Evolutionary conservation across 37 sponge, comb jelly and placozoan genomes (phyloP).

Genomic region (Petrosia ficiformis): DNA sequence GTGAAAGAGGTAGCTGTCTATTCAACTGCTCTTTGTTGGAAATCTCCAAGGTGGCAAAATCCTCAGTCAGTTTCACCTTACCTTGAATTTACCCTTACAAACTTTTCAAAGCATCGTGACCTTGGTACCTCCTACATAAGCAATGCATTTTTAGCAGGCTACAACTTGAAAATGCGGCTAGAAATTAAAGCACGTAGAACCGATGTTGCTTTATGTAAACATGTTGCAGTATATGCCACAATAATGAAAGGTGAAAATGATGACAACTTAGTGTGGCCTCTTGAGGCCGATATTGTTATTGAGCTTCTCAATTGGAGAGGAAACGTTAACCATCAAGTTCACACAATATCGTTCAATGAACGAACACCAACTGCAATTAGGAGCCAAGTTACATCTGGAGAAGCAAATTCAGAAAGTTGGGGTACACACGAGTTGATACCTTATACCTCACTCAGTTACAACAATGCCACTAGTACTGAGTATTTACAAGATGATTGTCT

Average conservation of each 20-base stretch:
- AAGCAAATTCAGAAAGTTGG: background rate
- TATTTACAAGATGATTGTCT: slow-evolving; percentile 15
- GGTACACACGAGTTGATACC: background rate
- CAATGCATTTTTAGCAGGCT: background rate
- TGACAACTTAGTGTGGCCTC: slow-evolving; percentile 7
- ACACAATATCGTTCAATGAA: background rate
- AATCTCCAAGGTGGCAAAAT: background rate
- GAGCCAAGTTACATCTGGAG: background rate
- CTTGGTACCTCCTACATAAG: background rate
- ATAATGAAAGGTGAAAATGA: background rate
- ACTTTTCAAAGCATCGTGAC: background rate
- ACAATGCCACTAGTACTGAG: background rate
- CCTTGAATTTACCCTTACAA: background rate
- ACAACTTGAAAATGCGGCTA: background rate
- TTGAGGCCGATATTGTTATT: background rate
- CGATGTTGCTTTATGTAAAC: background rate
- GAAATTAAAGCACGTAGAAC: background rate
- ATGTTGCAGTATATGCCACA: background rate
- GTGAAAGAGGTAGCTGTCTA: background rate
- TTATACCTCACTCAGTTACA: background rate
- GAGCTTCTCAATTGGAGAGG: slow-evolving; percentile 8
- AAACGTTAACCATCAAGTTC: background rate
- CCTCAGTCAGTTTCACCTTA: background rate
- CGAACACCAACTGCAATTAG: background rate
- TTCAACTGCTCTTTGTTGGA: background rate